phyloP scores from a whole-genome alignment of 2,113 vertebrate genomes.

The Cisticola juncidis region DNA sequence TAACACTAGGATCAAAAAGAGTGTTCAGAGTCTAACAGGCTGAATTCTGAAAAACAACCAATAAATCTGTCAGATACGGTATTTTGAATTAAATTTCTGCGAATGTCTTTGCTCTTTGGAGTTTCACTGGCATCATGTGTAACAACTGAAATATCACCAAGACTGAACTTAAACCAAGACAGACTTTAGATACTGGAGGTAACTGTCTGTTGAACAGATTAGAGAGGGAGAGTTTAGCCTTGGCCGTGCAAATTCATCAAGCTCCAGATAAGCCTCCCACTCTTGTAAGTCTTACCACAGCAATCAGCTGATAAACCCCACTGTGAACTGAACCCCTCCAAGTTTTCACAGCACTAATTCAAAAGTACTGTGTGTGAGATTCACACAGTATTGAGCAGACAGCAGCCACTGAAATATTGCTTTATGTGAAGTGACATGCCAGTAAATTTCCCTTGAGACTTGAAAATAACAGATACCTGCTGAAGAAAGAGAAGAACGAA shows the following conservation, averaged over 20 bases:
- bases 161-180: background rate
- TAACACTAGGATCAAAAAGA: background rate
- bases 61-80: background rate
- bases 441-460: constrained; percentile 33
- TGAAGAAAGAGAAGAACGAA: constrained; percentile 32
- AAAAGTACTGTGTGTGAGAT: background rate
- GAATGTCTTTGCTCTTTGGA: background rate
- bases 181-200: background rate
- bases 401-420: constrained; percentile 27
- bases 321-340: background rate
- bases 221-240: background rate
- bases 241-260: background rate
- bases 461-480: constrained; percentile 38
- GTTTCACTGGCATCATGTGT: background rate
- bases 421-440: constrained; percentile 47
- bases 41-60: background rate
- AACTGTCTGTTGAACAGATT: background rate
- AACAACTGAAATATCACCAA: background rate
- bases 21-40: background rate
- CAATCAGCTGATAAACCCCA: background rate
- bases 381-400: background rate
- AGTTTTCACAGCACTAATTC: constrained; percentile 18
- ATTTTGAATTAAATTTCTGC: background rate
- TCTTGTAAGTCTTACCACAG: background rate
- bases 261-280: background rate